Evolutionary conservation across 2,888 invertebrate genomes (phyloP), one percentile per base, ranked within the genome.

Genomic region (Ypsolopha scabrella): DNA sequence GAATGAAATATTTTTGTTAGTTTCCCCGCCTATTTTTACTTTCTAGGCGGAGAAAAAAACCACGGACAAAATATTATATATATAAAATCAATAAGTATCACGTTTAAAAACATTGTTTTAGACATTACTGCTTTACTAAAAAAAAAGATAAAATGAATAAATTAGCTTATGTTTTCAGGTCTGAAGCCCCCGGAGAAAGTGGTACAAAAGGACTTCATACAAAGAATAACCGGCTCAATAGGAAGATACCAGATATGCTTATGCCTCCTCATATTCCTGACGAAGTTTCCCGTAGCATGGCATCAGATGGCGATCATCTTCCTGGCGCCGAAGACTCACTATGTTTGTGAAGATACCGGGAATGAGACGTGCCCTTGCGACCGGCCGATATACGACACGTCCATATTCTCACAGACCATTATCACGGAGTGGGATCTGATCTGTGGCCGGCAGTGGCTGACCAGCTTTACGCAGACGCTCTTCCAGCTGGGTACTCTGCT

Each of bases 341-440:
- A 70, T 55, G 65, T 61, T 14, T 85, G 76, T 59, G 57, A 59
- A 13, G 60, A 63, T 33, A 63, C 60, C 37, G 62, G 62, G 1
- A 60, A 60, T 7, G 69, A 75, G 33, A 65, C 71, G 7, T 92
- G 92, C 59, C 87, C 88, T 1, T 93, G 93, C 62, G 61, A 75
- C 0, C 67, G 82, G 43, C 87, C 90, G 54, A 70, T 82, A 7
- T 93, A 90, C 62, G 89, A 94, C 64, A 90, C 85, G 50, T 88
- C 88, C 46, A 67, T 90, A 54, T 94, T 94, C 67, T 76, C 88
- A 1, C 89, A 90, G 58, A 93, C 93, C 0, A 93, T 94, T 13
- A 87, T 89, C 53, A 91, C 90, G 52, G 90, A 94, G 88, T 95
- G 93, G 92, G 85, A 91, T 68, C 81, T 95, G 55, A 92, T 94